These are phyloP conservation scores for Anoplius nigerrimus DNA, from an alignment of 2,888 invertebrate genomes.

Conservation along the genomic window DNA sequence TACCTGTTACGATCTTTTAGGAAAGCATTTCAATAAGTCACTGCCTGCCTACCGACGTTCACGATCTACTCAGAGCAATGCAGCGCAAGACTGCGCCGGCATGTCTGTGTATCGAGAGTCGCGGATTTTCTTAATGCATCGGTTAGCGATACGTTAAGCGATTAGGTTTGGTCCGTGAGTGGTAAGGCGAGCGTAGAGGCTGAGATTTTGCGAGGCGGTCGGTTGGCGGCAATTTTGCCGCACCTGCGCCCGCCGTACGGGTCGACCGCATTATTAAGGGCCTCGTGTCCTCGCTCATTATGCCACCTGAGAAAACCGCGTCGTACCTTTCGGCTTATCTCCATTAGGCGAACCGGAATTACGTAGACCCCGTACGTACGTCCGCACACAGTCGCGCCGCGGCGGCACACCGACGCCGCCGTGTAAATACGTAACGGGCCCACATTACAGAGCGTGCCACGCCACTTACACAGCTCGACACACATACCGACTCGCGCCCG, in stretches of 20 bases:
- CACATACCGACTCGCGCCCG: not conserved
- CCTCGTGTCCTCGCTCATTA: slow-evolving; percentile 57
- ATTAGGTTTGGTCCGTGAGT: slow-evolving; percentile 6
- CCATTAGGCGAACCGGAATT: slow-evolving; percentile 58
- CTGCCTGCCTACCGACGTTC: no score
- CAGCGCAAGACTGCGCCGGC: not conserved
- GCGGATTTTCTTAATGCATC: no score
- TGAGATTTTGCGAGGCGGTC: slow-evolving; percentile 49
- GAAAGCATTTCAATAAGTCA: no score
- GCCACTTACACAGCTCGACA: not conserved
- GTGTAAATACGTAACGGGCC: slow-evolving; percentile 3
- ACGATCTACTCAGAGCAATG: no score
- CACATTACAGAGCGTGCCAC: not conserved
- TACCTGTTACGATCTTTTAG: no score
- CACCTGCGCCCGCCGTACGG: slow-evolving; percentile 51
- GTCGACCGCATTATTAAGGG: slow-evolving; percentile 55
- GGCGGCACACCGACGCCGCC: not conserved
- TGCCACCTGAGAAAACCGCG: slow-evolving; percentile 58
- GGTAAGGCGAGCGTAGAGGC: slow-evolving; percentile 21
- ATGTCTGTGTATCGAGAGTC: no score
- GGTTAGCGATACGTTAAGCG: no score
- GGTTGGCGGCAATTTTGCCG: slow-evolving; percentile 41
- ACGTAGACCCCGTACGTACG: slow-evolving; percentile 36
- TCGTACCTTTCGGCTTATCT: slow-evolving; percentile 61
- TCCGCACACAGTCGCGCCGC: slow-evolving; percentile 11